Evolutionary conservation across 2,888 invertebrate species (phyloP).

Genomic region (Tinea pellionella): DNA sequence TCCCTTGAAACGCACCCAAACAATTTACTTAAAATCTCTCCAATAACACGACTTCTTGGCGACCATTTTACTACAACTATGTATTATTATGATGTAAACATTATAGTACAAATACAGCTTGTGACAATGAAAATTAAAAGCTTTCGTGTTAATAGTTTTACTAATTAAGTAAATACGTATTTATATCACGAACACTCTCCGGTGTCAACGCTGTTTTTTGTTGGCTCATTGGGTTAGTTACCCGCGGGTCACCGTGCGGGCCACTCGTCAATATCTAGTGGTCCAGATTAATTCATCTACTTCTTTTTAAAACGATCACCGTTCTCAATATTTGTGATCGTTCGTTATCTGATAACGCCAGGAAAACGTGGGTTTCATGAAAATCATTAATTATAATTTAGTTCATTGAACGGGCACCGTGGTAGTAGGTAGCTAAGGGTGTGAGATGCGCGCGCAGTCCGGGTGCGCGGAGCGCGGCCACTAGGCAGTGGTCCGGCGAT

Average conservation of each 20-base stretch:
- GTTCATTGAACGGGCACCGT: neutral
- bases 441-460: slow-evolving; percentile 28
- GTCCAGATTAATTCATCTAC: too few species aligned
- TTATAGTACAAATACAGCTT: neutral
- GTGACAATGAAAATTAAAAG: neutral
- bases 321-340: neutral
- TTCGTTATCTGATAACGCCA: neutral
- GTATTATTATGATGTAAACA: neutral
- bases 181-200: neutral
- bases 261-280: neutral
- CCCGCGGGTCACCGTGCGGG: neutral
- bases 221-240: neutral
- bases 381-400: neutral
- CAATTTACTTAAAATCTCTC: neutral
- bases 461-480: slow-evolving; percentile 48
- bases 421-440: neutral
- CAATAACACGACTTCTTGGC: neutral
- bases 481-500: slow-evolving; percentile 38
- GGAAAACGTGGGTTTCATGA: neutral
- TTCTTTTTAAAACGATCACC: too few species aligned
- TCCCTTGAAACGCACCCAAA: slow-evolving; percentile 1
- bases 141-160: neutral
- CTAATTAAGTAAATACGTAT: neutral
- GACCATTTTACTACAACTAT: neutral
- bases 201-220: neutral